Base-by-base conservation (phyloP, 1,140 invertebrate genomes). In the Drosophila mojavensis region DNA sequence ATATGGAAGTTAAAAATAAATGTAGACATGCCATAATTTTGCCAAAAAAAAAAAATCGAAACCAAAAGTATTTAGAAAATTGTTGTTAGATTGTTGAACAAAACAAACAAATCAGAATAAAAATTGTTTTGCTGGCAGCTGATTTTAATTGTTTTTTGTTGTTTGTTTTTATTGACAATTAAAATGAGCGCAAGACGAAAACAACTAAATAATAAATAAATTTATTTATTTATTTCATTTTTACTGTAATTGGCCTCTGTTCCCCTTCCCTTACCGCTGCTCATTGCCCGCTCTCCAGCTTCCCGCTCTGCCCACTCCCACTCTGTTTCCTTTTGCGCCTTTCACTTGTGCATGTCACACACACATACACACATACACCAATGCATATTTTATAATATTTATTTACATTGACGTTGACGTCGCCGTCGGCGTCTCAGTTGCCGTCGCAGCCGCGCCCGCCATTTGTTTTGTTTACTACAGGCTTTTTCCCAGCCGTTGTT, bases 161-260 rank as follows among this genome's bases (percentile, higher is more conserved):
- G 54, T 61, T 69, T 47, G 45, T 43, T 63, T 33, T 75, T 75
- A 71, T 75, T 75, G 68, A 55, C 67, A 71, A 75, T 71, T 71
- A 53, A 65, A 60, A 59, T 28, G 24, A 61, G 47, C 50, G 51
- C 61, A 62, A 61, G 56, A 64, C 43, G 61, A 70, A 41, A 59
- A 62, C 51, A 53, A 62, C 50, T 50, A 56, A 67, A 69, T 55
- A 83, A 80, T 70, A 85, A 85, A 80, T 83, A 56, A 74, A 73
- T 74, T 74, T 69, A 84, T 78, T 66, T 83, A 83, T 83, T 79
- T 83, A 79, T 77, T 83, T 79, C 59, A 84, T 84, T 83, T 83
- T 84, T 61, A 43, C 68, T 65, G 67, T 73, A 73, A 73, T 73
- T 55, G 43, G 50, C 50, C 50, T 59, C 53, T 26, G 13, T 41